A percentile compares a stretch with the other conserved stretches of the same genome.
Conservation (phyloP, 2,113 vertebrate species). For the Sclerurus mexicanus region DNA sequence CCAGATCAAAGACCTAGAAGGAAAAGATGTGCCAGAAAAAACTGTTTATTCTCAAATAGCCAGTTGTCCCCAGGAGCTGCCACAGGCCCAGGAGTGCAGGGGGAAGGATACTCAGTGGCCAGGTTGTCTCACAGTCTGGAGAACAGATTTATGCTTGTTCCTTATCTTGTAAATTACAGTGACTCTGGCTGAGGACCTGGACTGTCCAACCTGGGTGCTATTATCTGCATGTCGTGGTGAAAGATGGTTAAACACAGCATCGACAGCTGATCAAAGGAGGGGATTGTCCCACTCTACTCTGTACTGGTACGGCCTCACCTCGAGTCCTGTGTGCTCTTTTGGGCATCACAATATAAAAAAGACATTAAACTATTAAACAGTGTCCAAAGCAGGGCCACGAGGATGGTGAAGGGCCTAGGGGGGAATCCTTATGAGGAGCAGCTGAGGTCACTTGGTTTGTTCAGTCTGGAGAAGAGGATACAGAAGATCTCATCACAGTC, state of each 20-base stretch:
- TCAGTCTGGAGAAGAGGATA: not conserved
- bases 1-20: not conserved
- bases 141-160: not conserved
- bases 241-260: not conserved
- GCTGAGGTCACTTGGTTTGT: not conserved
- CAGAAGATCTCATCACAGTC: not conserved
- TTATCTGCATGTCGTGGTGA: not conserved
- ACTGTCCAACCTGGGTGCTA: not conserved
- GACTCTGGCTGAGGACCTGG: not conserved
- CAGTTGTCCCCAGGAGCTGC: not conserved
- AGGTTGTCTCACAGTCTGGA: not conserved
- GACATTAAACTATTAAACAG: not conserved
- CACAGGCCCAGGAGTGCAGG: not conserved
- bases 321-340: not conserved
- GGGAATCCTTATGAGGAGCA: fast-evolving
- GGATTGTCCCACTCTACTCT: not conserved
- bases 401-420: not conserved
- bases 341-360: not conserved
- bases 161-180: not conserved
- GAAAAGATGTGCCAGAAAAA: not conserved
- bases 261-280: not conserved
- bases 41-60: not conserved
- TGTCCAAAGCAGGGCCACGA: not conserved
- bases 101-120: not conserved
- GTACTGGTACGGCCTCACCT: not conserved